Evolutionary conservation across 23 tunicate species (phyloP).

Genomic region (Corella eumyota): DNA sequence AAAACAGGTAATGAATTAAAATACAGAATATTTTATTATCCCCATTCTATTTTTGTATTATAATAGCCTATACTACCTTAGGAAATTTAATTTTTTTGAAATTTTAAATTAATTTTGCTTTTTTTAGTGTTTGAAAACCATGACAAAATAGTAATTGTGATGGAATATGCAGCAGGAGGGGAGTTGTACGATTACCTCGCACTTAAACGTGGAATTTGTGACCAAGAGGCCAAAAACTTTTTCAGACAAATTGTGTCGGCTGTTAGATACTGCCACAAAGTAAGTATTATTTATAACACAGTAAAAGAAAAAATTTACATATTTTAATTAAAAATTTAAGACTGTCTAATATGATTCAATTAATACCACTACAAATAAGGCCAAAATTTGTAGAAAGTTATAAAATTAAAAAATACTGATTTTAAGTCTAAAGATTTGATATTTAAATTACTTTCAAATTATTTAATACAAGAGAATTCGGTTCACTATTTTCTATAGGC

Average conservation of each 20-base stretch:
- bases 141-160: conserved; percentile 75
- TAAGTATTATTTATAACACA: no score
- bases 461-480: no score
- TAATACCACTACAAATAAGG: no score
- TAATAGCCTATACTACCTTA: not conserved
- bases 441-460: no score
- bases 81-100: not conserved
- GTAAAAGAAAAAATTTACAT: no score
- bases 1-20: no score
- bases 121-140: conserved; percentile 74
- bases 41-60: not conserved
- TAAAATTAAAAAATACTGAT: no score
- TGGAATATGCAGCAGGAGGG: conserved; percentile 86
- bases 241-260: conserved; percentile 79
- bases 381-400: no score
- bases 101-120: not conserved
- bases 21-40: not conserved
- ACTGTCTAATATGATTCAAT: no score
- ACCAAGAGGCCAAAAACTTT: conserved; percentile 33
- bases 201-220: conserved; percentile 13
- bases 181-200: conserved; percentile 68
- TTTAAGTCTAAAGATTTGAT: no score
- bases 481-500: no score
- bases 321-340: no score
- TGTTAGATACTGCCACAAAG: conserved; percentile 64